Evolutionary conservation across 2,888 invertebrate species (phyloP), one percentile per base, ranked within the genome.

Genomic region (Euzetes globulus): DNA sequence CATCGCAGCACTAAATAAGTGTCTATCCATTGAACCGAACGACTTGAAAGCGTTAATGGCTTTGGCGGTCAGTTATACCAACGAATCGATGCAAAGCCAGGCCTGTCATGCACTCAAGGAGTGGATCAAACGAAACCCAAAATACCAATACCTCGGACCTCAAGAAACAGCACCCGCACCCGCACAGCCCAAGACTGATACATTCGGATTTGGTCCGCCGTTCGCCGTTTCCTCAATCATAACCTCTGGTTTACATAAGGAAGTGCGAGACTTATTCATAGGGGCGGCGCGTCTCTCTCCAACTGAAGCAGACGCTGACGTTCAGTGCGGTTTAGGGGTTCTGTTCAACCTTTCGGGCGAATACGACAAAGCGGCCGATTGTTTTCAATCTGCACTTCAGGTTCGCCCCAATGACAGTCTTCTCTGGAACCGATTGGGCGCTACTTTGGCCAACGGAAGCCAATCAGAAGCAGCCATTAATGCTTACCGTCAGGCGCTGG

Each of bases 351-450:
- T 98, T 55, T 91, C 91, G 55, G 91, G 91, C 27, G 96, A 99
- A 81, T 96, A 91, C 83, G 91, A 94, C 79, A 94, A 96, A 84
- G 99, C 99, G 17, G 91, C 91, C 0, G 98, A 99, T 84, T 99
- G 97, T 83, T 96, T 98, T 82, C 88, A 88, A 80, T 88, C 94
- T 55, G 97, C 97, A 0, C 84, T 99, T 17, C 90, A 90, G 83
- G 90, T 90, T 17, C 87, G 88, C 80, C 89, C 88, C n/a, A 84
- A 89, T 79, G 94, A 97, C 87, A 91, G 95, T 7, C 88, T 93
- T 81, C 83, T 96, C 72, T 99, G 98, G 98, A 99, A 99, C 83
- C 89, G 95, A 79, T 86, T 99, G 41, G 99, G 99, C 72, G 99
- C 99, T 45, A 95, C 97, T 65, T 84, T 97, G 80, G 99, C 99